Conservation (phyloP, 2,113 vertebrate species). For the Stomatorhinus ivindoensis region DNA sequence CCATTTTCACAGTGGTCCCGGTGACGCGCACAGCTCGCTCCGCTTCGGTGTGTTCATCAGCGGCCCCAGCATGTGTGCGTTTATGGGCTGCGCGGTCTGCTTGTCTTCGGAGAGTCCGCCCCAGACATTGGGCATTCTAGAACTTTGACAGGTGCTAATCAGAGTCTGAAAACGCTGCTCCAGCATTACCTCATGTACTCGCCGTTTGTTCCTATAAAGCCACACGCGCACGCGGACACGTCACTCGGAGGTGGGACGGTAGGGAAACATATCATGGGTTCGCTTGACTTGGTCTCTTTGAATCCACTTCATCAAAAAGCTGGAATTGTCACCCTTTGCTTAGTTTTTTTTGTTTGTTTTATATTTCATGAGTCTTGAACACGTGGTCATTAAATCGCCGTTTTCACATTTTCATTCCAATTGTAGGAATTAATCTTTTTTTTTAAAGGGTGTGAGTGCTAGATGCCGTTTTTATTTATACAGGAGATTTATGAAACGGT, state of each 20-base stretch:
- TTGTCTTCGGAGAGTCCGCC: neutral
- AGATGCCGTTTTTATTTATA: slow-evolving; percentile 33
- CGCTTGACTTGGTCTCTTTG: neutral
- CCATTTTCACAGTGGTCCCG: neutral
- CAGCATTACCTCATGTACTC: slow-evolving; percentile 17
- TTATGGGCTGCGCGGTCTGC: neutral
- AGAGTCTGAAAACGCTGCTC: slow-evolving; percentile 8
- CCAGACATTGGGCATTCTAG: neutral
- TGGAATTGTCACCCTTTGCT: neutral
- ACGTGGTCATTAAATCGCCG: neutral
- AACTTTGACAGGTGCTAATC: slow-evolving; percentile 20
- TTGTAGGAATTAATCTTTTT: slow-evolving; percentile 1
- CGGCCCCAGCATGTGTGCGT: neutral
- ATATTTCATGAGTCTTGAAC: neutral
- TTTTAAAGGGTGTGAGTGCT: neutral
- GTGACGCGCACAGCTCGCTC: neutral
- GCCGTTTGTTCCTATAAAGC: neutral
- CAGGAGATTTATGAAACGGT: slow-evolving; percentile 16
- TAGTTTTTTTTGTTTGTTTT: neutral
- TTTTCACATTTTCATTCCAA: slow-evolving; percentile 4
- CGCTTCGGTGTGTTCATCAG: neutral
- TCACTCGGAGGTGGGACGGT: neutral
- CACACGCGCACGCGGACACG: too few relatives aligned
- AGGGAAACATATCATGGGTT: neutral
- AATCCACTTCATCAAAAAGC: neutral